phyloP scores from a whole-genome alignment of 2,888 invertebrate species.

The Amphimallon solstitiale region DNA sequence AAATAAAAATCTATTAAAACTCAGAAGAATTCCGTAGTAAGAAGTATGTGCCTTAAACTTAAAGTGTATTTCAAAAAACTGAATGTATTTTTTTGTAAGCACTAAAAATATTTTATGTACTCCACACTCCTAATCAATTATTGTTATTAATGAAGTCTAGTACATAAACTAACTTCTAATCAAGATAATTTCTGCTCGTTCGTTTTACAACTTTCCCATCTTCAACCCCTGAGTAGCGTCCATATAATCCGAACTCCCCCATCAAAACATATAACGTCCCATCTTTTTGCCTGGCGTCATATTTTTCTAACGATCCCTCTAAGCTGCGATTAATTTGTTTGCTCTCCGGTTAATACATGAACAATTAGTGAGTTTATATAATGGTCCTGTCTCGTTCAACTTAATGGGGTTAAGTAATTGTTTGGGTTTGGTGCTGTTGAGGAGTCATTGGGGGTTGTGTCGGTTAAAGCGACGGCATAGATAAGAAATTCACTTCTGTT shows the following conservation, averaged over 20 bases:
- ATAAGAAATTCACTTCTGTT: constrained; percentile 3
- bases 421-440: constrained; percentile 21
- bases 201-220: no score
- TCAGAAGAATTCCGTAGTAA: no score
- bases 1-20: no score
- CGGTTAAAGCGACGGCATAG: background rate
- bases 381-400: constrained; percentile 33
- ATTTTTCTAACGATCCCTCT: constrained; percentile 49
- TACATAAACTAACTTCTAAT: no score
- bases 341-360: constrained; percentile 38
- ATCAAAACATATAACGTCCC: background rate
- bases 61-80: no score
- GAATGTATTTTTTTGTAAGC: no score
- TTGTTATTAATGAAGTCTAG: no score
- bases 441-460: constrained; percentile 1
- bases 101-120: no score
- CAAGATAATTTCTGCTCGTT: no score
- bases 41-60: no score
- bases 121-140: no score
- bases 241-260: background rate
- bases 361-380: constrained; percentile 40
- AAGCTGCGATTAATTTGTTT: constrained; percentile 46
- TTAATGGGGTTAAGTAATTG: constrained; percentile 39
- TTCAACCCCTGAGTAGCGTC: background rate
- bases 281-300: constrained; percentile 40